Evolutionary conservation across 2,113 vertebrate species (phyloP), one percentile per base, ranked within the genome.

Genomic region (Condylura cristata): DNA sequence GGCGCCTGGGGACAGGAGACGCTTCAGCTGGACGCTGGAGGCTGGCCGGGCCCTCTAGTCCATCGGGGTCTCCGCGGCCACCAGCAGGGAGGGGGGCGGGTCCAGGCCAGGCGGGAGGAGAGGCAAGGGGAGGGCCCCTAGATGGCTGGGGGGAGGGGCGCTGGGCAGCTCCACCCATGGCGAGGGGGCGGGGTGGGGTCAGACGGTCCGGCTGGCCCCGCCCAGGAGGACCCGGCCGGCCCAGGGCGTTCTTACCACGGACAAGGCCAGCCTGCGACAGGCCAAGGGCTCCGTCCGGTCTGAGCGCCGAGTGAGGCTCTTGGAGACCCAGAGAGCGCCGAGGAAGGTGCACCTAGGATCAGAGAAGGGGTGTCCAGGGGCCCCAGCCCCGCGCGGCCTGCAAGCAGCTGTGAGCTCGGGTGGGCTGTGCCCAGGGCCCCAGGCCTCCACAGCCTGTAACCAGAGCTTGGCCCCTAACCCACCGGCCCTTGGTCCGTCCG

Each of bases 1-100:
- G 80, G 65, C 26, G 48, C 92, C 96, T 96, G 44, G 44, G 56
- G 53, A 63, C 86, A 93, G 26, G 80, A 61, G 17, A 82, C 13
- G 11, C 44, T 90, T 24, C 9, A 68, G 39, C 4, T 12, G 24
- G 74, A 70, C 34, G 39, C 63, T 14, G 78, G 18, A 37, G 58
- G 32, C 8, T 60, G 66, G 48, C 17, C 65, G 1, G 4, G 71
- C n/a, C 34, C 2, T 20, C 10, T 61, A 20, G 16, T 61, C 28
- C 2, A 44, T 37, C 61, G 51, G 66, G 8, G 6, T 44, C 37
- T 32, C 51, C 41, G 10, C 56, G 32, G 4, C 1, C 51, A 7
- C 70, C 48, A 13, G 1, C 10, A 26, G 26, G 24, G 17, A 17
- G 17, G 41, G 28, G 5, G 16, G 37, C 22, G 44, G 48, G 72